These are phyloP conservation scores for Lepus europaeus DNA, from an alignment of 2,113 vertebrate species.

Conservation along the genomic window DNA sequence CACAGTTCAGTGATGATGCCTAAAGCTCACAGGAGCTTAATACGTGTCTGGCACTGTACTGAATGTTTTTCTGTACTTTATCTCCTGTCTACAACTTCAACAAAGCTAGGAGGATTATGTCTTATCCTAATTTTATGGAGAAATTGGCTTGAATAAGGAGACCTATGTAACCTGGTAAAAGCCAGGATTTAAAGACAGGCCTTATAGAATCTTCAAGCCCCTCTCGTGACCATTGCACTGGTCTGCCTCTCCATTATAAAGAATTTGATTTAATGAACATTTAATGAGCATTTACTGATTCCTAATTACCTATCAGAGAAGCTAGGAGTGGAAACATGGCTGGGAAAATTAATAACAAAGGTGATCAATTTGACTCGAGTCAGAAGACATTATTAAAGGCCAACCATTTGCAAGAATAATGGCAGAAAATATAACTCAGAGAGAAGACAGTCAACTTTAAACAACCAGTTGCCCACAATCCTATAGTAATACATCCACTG, in stretches of 20 bases:
- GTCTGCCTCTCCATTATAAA: background rate
- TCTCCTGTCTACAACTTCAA: background rate
- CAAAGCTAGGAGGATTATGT: background rate
- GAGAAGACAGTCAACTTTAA: background rate
- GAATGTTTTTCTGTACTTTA: background rate
- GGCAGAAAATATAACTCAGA: background rate
- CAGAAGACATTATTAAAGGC: constrained; percentile 5
- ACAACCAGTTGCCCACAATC: background rate
- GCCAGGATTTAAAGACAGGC: background rate
- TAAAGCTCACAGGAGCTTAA: background rate
- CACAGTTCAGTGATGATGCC: background rate
- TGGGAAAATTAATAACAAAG: constrained; percentile 29
- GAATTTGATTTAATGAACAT: background rate
- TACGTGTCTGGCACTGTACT: background rate
- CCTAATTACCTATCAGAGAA: constrained; percentile 29
- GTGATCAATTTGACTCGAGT: constrained; percentile 4
- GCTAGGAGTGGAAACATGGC: background rate
- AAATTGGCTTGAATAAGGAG: background rate
- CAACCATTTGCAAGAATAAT: constrained; percentile 26
- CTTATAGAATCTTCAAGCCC: background rate
- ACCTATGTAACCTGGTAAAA: background rate
- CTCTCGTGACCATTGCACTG: background rate
- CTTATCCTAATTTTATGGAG: constrained; percentile 16
- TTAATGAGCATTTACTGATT: constrained; percentile 28
- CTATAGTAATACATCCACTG: background rate